Evolutionary conservation across 2,113 vertebrate genomes (phyloP).

Genomic region (Ptilorrhoa leucosticta): DNA sequence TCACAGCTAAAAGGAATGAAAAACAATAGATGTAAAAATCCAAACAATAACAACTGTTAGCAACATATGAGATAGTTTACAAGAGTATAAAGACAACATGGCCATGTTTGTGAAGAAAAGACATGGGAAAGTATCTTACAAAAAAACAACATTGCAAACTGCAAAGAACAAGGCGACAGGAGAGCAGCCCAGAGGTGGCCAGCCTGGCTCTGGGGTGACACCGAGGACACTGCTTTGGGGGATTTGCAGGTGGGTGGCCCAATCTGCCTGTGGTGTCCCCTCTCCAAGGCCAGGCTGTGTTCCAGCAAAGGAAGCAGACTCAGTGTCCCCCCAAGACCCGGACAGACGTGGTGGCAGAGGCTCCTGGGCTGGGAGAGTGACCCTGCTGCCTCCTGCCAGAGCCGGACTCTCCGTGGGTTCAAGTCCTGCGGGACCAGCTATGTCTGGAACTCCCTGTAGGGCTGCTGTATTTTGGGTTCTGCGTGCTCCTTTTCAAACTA

Average conservation of each 20-base stretch:
- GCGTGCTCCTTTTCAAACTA: background rate
- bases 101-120: too few relatives aligned
- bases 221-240: accelerated
- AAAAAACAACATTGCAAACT: too few relatives aligned
- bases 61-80: too few relatives aligned
- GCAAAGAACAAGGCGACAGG: too few relatives aligned
- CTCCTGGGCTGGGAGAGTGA: background rate
- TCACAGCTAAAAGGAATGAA: too few relatives aligned
- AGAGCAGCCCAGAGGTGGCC: background rate
- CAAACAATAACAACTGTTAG: too few relatives aligned
- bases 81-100: too few relatives aligned
- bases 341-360: background rate
- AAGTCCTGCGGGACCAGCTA: background rate
- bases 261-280: accelerated
- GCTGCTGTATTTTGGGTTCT: background rate
- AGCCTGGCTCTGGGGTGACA: background rate
- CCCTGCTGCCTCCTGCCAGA: background rate
- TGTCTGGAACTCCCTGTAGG: accelerated
- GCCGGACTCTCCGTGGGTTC: background rate
- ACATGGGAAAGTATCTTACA: too few relatives aligned
- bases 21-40: too few relatives aligned
- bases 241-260: background rate
- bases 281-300: background rate
- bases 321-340: accelerated
- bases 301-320: background rate